Evolutionary conservation across 2,797 vertebrate species (phyloP), one percentile per base, ranked within the genome.

Genomic region (Thripadectes ignobilis): DNA sequence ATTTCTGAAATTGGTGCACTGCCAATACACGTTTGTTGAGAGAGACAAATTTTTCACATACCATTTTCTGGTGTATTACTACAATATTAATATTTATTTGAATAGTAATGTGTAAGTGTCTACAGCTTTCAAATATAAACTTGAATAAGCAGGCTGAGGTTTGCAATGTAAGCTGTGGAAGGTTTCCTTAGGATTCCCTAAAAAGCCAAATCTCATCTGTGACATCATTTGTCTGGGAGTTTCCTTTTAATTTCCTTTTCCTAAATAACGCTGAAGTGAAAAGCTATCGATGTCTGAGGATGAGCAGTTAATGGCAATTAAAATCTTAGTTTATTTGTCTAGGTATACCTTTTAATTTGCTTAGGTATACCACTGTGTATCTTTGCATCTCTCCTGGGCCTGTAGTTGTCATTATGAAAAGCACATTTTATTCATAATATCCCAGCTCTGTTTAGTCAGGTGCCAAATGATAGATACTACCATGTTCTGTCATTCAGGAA

Each of bases 1-100:
- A 23, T 84, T 92, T 74, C 63, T 76, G 38, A 84, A 66, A 39
- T 69, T 58, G 51, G 27, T 92, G 26, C 10, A 20, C 39, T 89
- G 58, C 74, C 62, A 54, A 17, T 36, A 41, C 27, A n/a, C 5
- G 43, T 19, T 74, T 77, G 19, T 61, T 49, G 49, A 90, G 49
- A 86, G 45, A 66, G 15, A 57, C 27, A 14, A 81, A 62, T 82
- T 94, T 84, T 95, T 49, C 36, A 45, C 10, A 15, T 82, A 73
- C 12, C 6, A 18, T 76, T 82, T 93, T 89, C 51, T 87, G 36
- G 43, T 81, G 15, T 78, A 39, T 78, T 91, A 19, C n/a, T 69
- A 55, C 61, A 89, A 38, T 88, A 74, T 93, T 95, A 93, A 59
- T 91, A 87, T 91, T 94, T 81, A 79, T 92, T 96, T 87, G 39